A percentile compares a stretch with the other conserved stretches of the same genome.
Evolutionary conservation across 2,797 vertebrate genomes (phyloP).

Genomic region (Platyrinchus mystaceus): DNA sequence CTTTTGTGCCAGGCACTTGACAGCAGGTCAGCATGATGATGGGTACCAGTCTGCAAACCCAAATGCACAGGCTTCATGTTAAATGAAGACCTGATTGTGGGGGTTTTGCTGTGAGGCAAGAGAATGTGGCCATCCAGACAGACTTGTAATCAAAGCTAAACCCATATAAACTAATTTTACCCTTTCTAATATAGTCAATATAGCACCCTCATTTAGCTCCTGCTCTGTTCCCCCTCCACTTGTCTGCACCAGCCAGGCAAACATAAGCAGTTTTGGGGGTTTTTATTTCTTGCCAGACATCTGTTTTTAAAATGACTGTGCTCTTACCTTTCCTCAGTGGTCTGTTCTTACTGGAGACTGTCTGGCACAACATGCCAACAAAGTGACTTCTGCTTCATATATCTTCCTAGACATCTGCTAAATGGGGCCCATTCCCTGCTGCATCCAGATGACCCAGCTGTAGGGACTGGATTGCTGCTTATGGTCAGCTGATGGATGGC

Average conservation of each 20-base stretch:
- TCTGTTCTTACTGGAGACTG: neutral
- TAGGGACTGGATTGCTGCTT: neutral
- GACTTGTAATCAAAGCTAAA: neutral
- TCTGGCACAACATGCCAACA: neutral
- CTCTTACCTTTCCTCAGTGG: neutral
- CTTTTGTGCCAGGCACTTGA: neutral
- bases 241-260: neutral
- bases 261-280: neutral
- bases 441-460: neutral
- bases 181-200: neutral
- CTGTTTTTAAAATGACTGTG: neutral
- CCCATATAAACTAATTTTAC: neutral
- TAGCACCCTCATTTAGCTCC: neutral
- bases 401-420: neutral
- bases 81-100: neutral
- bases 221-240: neutral
- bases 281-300: neutral
- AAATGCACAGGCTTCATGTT: neutral
- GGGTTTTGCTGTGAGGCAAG: neutral
- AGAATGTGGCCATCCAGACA: neutral
- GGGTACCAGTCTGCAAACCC: neutral
- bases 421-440: neutral
- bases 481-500: neutral
- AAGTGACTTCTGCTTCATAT: neutral
- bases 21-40: neutral